phyloP scores from a whole-genome alignment of 2,888 invertebrate genomes.

The Eristalis pertinax region DNA sequence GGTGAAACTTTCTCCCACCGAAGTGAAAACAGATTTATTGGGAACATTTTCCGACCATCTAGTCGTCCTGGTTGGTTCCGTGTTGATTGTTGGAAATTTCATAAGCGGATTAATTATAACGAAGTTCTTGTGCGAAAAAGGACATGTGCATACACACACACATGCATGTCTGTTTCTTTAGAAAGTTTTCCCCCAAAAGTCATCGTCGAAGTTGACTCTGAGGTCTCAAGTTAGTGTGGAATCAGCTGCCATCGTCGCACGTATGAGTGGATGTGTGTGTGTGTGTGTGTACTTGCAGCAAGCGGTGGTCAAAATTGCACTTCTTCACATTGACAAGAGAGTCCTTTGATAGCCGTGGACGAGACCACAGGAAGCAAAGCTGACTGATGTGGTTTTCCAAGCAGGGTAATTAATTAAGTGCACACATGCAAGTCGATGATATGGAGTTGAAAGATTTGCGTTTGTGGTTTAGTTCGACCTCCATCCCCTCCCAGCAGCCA shows the following conservation, averaged over 20 bases:
- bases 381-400: constrained; percentile 39
- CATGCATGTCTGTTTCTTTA: constrained; percentile 10
- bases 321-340: constrained; percentile 32
- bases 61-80: constrained; percentile 26
- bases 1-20: constrained; percentile 42
- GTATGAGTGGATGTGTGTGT: not conserved
- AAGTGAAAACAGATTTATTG: constrained; percentile 70
- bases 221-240: constrained; percentile 29
- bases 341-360: constrained; percentile 19
- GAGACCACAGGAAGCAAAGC: constrained; percentile 12
- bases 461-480: constrained; percentile 22
- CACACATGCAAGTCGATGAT: constrained; percentile 59
- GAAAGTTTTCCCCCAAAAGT: constrained; percentile 20
- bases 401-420: constrained; percentile 59
- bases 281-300: not conserved
- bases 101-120: constrained; percentile 71
- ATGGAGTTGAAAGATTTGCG: constrained; percentile 50
- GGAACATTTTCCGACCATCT: constrained; percentile 58
- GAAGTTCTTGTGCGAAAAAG: constrained; percentile 51
- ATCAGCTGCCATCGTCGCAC: not conserved
- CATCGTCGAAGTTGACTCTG: constrained; percentile 20
- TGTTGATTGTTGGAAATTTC: constrained; percentile 70
- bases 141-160: constrained; percentile 11
- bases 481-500: no score
- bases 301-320: constrained; percentile 39